Conservation (phyloP, 2,797 vertebrate species). For the Chanos chanos region DNA sequence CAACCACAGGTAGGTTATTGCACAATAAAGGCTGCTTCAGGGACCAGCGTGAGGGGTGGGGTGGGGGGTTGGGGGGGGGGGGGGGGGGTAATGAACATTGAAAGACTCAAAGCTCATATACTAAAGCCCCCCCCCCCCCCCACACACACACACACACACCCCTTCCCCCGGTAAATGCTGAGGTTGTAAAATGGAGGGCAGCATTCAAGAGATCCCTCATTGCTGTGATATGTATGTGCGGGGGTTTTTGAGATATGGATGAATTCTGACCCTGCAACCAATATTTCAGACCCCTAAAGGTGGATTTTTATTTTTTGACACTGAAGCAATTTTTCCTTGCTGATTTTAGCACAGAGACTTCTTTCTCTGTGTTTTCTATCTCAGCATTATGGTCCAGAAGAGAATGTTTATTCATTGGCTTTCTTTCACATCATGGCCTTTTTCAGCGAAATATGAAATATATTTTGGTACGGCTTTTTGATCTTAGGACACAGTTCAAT, state of each 20-base stretch:
- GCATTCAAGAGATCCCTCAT: conserved; percentile 30
- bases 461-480: too few relatives aligned
- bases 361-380: too few relatives aligned
- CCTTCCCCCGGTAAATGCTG: conserved; percentile 22
- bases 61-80: too few relatives aligned
- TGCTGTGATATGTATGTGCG: conserved; percentile 7
- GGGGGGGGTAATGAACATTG: conserved; percentile 58
- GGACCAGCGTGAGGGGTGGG: conserved; percentile 42
- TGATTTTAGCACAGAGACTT: too few relatives aligned
- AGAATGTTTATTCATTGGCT: too few relatives aligned
- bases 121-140: too few relatives aligned
- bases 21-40: conserved; percentile 55
- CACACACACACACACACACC: too few relatives aligned
- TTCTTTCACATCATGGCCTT: too few relatives aligned
- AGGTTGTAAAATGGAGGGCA: conserved; percentile 36
- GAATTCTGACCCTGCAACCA: conserved; percentile 21
- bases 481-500: too few relatives aligned
- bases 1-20: conserved; percentile 64
- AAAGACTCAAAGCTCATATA: conserved; percentile 56
- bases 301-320: not conserved
- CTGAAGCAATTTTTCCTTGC: not conserved
- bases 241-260: conserved; percentile 27
- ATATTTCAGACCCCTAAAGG: conserved; percentile 47
- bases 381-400: too few relatives aligned
- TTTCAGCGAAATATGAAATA: too few relatives aligned